phyloP scores from a whole-genome alignment of 2,113 vertebrate species.

The Lates calcarifer region DNA sequence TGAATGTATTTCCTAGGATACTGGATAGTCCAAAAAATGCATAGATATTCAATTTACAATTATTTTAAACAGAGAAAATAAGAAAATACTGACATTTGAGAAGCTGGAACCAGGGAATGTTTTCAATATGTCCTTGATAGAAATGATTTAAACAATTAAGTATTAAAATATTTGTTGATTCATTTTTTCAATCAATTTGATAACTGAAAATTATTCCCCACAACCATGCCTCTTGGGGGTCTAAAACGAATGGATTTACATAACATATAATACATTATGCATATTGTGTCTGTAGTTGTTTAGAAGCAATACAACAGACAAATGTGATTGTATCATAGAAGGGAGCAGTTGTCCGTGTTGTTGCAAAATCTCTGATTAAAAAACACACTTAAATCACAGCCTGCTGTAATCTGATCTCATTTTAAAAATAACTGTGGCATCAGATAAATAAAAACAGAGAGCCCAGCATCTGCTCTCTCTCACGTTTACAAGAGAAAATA shows the following conservation, averaged over 20 bases:
- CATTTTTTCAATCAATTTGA: not conserved
- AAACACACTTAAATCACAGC: conserved; percentile 39
- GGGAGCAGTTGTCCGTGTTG: conserved; percentile 8
- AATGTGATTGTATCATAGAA: conserved; percentile 24
- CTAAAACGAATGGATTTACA: not conserved
- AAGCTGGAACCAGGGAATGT: not conserved
- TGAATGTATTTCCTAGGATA: not conserved
- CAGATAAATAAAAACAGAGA: conserved; percentile 29
- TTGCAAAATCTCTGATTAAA: conserved; percentile 40
- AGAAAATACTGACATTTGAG: not conserved
- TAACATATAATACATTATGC: not conserved
- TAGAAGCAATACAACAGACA: not conserved
- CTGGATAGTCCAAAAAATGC: not conserved
- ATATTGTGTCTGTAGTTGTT: not conserved
- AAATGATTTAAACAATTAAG: not conserved
- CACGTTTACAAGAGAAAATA: conserved; percentile 23
- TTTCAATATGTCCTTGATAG: not conserved
- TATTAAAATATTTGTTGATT: not conserved
- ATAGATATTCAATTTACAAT: not conserved
- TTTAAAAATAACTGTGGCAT: conserved; percentile 30
- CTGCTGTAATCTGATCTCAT: conserved; percentile 31
- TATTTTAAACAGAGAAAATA: not conserved
- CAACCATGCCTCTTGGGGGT: not conserved
- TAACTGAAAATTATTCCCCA: not conserved
- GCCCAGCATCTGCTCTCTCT: conserved; percentile 11